Base-by-base conservation (phyloP, 2,797 vertebrate genomes). In the Okamejei kenojei region DNA sequence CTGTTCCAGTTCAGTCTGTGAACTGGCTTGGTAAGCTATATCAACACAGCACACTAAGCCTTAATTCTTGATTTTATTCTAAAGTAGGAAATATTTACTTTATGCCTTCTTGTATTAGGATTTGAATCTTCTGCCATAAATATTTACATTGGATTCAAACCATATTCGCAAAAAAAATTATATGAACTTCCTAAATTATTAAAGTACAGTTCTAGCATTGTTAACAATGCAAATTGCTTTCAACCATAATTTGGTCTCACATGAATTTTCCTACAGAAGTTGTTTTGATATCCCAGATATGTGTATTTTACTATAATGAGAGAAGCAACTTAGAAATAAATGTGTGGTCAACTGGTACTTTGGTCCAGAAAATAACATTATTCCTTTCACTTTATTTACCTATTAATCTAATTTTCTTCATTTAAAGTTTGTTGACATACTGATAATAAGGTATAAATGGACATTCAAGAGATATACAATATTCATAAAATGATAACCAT, bases 401-500 rank as follows among this genome's bases (percentile, higher is more conserved):
- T 35, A 19, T 17, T 7, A 65, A 17, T 32, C n/a, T 35, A 32
- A 78, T 35, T 15, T 32, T 78, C 77, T 78, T 78, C 10, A 77
- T 77, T n/a, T 29, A 73, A 19, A 29, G 58, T 82, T 82, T 10
- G 54, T 21, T 13, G n/a, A 86, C n/a, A 17, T 32, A 86, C 13
- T 17, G 63, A 15, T 1, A n/a, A 86, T 32, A 63, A 86, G 58
- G 4, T 63, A 17, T 63, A 81, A 21, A 26, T 81, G 29, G 82
- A 63, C 63, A 1, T 13, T 26, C 11, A 2, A 45, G 29, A 29
- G 29, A n/a, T 86, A 13, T 65, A 32, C 17, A 23, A 26, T 63
- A 86, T 86, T 86, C 29, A 63, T 86, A 61, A 86, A 84, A 84
- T 82, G 79, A 61, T 81, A 68, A 68, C 65, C 65, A 68, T 17